These are phyloP conservation scores for Drosophila ficusphila DNA, from an alignment of 1,140 invertebrate species.

Conservation along the genomic window DNA sequence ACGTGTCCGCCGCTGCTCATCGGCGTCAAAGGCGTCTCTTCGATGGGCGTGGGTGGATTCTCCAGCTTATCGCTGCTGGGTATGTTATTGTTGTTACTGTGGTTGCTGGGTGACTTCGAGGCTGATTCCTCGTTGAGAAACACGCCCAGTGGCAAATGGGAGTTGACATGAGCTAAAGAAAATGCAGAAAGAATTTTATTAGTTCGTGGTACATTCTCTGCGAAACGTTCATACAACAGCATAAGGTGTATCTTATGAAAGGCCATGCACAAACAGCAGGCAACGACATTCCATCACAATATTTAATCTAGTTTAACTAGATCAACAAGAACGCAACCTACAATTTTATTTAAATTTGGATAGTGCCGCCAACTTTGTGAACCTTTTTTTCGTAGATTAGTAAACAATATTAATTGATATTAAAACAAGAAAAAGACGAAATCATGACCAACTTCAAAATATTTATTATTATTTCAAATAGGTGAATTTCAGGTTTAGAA, in stretches of 20 bases:
- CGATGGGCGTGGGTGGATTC: constrained; percentile 12
- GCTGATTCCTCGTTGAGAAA: constrained; percentile 41
- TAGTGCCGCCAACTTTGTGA: constrained; percentile 2
- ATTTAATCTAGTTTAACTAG: background rate
- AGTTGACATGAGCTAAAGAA: constrained; percentile 64
- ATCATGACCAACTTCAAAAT: no score
- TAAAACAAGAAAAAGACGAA: background rate
- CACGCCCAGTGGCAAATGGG: constrained; percentile 62
- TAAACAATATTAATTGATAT: background rate
- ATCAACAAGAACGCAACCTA: background rate
- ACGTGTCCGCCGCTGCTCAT: constrained; percentile 30
- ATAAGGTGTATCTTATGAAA: constrained; percentile 6
- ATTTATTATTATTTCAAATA: no score
- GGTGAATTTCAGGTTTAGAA: no score
- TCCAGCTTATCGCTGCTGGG: constrained; percentile 4
- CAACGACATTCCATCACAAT: background rate
- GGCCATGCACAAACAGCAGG: constrained; percentile 25
- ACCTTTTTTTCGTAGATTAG: background rate
- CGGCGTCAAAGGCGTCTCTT: constrained; percentile 18
- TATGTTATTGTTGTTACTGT: background rate
- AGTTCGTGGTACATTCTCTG: background rate
- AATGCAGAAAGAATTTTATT: constrained; percentile 7
- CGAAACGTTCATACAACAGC: background rate
- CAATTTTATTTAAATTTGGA: background rate
- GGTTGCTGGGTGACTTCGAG: constrained; percentile 24